Evolutionary conservation across 2,888 invertebrate genomes (phyloP).

Genomic region (Patella depressa): DNA sequence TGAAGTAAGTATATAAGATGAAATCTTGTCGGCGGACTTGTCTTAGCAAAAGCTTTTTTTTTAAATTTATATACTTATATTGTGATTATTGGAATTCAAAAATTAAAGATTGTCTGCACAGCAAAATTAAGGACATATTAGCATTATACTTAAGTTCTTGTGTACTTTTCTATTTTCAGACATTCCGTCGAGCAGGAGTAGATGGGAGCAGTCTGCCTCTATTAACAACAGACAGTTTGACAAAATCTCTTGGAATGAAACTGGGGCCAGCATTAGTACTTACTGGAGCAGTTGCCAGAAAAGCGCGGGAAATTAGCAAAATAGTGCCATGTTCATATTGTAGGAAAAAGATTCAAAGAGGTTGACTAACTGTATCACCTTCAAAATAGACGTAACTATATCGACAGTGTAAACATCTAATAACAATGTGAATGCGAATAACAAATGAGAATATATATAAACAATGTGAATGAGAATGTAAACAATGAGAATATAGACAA

Average conservation of each 20-base stretch:
- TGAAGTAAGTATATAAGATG: slow-evolving; percentile 20
- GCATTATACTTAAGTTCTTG: too few species aligned
- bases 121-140: too few species aligned
- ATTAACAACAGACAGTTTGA: slow-evolving; percentile 90
- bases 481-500: too few species aligned
- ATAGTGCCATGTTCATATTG: slow-evolving; percentile 27
- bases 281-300: slow-evolving; percentile 80
- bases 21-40: not conserved
- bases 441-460: too few species aligned
- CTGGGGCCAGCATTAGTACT: slow-evolving; percentile 90
- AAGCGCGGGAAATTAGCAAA: slow-evolving; percentile 13
- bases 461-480: too few species aligned
- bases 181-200: slow-evolving; percentile 90
- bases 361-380: not conserved
- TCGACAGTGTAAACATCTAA: too few species aligned
- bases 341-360: slow-evolving; percentile 19
- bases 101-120: too few species aligned
- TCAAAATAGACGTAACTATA: too few species aligned
- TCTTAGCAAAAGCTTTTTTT: too few species aligned
- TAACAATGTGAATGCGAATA: too few species aligned
- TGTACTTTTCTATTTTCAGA: slow-evolving; percentile 78
- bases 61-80: too few species aligned
- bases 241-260: slow-evolving; percentile 90
- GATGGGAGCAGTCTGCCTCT: slow-evolving; percentile 90
- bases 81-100: too few species aligned